These are phyloP conservation scores for Lapara coniferarum DNA, from an alignment of 2,888 invertebrate genomes.

Conservation along the genomic window DNA sequence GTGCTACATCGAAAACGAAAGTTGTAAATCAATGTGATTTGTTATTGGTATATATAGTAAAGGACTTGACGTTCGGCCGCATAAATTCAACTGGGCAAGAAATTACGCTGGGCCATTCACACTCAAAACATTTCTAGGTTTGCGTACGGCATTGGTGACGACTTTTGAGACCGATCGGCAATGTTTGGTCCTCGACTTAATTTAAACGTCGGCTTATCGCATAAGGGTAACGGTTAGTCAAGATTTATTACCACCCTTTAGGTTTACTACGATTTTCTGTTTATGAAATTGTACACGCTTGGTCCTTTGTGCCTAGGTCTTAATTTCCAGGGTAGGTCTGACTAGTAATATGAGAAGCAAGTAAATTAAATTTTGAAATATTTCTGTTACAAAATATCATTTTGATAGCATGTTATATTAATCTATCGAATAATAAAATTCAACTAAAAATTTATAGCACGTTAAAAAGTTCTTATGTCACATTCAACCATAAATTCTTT, in stretches of 20 bases:
- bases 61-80: slow-evolving; percentile 56
- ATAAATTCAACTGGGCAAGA: slow-evolving; percentile 60
- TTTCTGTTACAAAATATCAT: too few relatives aligned
- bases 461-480: too few relatives aligned
- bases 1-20: slow-evolving; percentile 22
- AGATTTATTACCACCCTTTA: slow-evolving; percentile 24
- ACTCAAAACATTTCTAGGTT: slow-evolving; percentile 31
- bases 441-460: too few relatives aligned
- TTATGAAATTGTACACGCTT: too few relatives aligned
- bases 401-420: too few relatives aligned
- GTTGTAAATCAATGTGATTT: slow-evolving; percentile 64
- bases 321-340: too few relatives aligned
- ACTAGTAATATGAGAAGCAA: too few relatives aligned
- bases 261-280: slow-evolving; percentile 20
- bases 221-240: slow-evolving; percentile 27
- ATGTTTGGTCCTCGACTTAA: slow-evolving; percentile 40
- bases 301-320: too few relatives aligned
- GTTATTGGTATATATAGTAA: slow-evolving; percentile 54
- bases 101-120: slow-evolving; percentile 50
- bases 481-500: too few relatives aligned
- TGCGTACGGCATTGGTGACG: slow-evolving; percentile 13
- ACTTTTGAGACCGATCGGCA: slow-evolving; percentile 30
- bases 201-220: slow-evolving; percentile 38
- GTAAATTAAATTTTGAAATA: too few relatives aligned
- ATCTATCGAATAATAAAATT: too few relatives aligned